Evolutionary conservation across 2,888 invertebrate genomes (phyloP).

Genomic region (Tetragonula carbonaria): DNA sequence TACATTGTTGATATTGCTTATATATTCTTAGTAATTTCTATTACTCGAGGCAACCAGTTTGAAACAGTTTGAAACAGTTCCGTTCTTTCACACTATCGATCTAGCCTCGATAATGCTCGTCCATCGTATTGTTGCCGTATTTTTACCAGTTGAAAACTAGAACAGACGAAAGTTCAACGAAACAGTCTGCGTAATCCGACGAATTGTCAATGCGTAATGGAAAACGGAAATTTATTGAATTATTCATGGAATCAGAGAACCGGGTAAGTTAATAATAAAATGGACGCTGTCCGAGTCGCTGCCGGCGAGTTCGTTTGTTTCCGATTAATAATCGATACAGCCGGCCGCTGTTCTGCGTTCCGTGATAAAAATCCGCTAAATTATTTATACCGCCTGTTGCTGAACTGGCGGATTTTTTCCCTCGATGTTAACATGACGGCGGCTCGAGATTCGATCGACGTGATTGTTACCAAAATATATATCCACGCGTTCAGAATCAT

Average conservation of each 20-base stretch:
- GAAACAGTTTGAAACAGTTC: not conserved
- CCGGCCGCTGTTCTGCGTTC: not conserved
- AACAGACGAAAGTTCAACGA: not conserved
- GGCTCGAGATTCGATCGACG: not conserved
- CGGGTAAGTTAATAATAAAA: slow-evolving; percentile 1
- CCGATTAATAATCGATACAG: slow-evolving; percentile 2
- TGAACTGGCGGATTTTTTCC: not conserved
- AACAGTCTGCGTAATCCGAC: not conserved
- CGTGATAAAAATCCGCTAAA: not conserved
- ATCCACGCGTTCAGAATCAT: too few relatives aligned
- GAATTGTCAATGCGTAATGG: slow-evolving; percentile 5
- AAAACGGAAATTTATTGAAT: slow-evolving; percentile 13
- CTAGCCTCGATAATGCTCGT: not conserved
- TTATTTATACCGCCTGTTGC: not conserved
- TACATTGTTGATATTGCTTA: too few relatives aligned
- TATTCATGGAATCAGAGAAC: not conserved
- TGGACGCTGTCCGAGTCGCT: not conserved
- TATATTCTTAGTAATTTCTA: too few relatives aligned
- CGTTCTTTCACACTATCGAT: not conserved
- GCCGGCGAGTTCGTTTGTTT: not conserved
- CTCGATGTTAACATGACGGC: not conserved
- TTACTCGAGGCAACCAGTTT: too few relatives aligned
- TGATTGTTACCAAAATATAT: not conserved
- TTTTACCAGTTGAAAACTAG: not conserved
- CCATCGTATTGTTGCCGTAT: not conserved